A percentile compares a stretch with the other conserved stretches of the same genome.
phyloP scores from a whole-genome alignment of 2,888 invertebrate genomes.

The Meloe dianella region DNA sequence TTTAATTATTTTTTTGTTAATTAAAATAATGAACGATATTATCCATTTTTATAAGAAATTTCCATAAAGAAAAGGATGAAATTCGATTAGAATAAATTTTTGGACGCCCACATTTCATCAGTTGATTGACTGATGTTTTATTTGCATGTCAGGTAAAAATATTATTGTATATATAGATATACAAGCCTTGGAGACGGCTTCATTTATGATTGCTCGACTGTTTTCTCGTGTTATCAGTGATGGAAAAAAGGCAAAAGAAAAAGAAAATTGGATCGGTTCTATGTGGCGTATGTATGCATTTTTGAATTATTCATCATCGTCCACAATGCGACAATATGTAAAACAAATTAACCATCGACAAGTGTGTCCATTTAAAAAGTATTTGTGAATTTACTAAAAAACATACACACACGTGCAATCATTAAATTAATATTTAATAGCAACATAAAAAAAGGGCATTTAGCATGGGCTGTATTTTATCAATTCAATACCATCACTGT shows the following conservation, averaged over 20 bases:
- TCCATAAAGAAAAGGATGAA: conserved; percentile 20
- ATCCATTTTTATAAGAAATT: background rate
- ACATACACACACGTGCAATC: too few species aligned
- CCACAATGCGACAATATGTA: too few species aligned
- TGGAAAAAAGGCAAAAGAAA: too few species aligned
- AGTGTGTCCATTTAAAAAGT: background rate
- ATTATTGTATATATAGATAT: conserved; percentile 10
- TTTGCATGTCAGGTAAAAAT: conserved; percentile 42
- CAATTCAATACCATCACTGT: background rate
- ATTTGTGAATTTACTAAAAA: background rate
- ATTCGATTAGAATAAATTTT: conserved; percentile 23
- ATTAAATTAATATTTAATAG: background rate
- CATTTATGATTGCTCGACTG: conserved; percentile 34
- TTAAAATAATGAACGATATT: too few species aligned
- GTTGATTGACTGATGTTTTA: conserved; percentile 41
- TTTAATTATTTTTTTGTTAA: too few species aligned
- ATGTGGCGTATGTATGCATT: conserved; percentile 21
- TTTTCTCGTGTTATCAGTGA: conserved; percentile 21
- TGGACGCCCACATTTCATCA: conserved; percentile 43
- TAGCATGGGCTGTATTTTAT: background rate
- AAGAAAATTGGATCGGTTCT: conserved; percentile 42
- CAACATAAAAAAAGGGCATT: background rate
- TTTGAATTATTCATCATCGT: conserved; percentile 44
- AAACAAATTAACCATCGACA: background rate
- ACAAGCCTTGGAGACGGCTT: conserved; percentile 40